Conservation (phyloP, 2,888 invertebrate species). For the Cataglyphis albicans region DNA sequence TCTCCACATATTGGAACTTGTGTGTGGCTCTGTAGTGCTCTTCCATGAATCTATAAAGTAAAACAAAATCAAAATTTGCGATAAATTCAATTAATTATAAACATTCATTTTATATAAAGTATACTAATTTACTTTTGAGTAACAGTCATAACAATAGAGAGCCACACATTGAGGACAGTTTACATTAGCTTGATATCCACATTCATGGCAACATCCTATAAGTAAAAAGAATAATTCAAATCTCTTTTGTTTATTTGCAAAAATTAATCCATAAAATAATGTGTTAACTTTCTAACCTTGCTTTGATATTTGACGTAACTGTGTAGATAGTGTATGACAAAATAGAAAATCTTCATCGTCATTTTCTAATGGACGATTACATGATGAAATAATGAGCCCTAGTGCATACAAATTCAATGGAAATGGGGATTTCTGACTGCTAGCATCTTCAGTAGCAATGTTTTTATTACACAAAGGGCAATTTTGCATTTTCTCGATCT, state of each 20-base stretch:
- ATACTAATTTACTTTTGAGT: conserved; percentile 77
- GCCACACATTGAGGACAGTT: conserved; percentile 79
- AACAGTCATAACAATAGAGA: conserved; percentile 79
- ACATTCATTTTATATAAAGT: neutral
- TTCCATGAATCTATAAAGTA: conserved; percentile 82
- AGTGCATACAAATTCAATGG: conserved; percentile 84
- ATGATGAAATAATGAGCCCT: conserved; percentile 74
- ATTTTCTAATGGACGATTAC: conserved; percentile 43
- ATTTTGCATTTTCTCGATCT: conserved; percentile 83
- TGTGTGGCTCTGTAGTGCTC: conserved; percentile 81
- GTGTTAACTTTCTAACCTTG: conserved; percentile 54
- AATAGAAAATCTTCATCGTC: conserved; percentile 73
- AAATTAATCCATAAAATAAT: neutral
- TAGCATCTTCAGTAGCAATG: too few species aligned
- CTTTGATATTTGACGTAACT: conserved; percentile 5
- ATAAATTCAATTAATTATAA: conserved; percentile 18
- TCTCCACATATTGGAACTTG: conserved; percentile 52
- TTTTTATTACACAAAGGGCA: conserved; percentile 81
- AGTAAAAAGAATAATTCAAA: conserved; percentile 39
- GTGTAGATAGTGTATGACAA: conserved; percentile 10
- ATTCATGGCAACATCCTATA: conserved; percentile 79
- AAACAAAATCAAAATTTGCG: conserved; percentile 3
- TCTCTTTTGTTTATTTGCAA: neutral
- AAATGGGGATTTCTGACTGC: conserved; percentile 61
- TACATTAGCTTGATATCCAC: conserved; percentile 73